A percentile compares a stretch with the other conserved stretches of the same genome.
Conservation (phyloP, 2,113 vertebrate species). For the Psilopogon haemacephalus region DNA sequence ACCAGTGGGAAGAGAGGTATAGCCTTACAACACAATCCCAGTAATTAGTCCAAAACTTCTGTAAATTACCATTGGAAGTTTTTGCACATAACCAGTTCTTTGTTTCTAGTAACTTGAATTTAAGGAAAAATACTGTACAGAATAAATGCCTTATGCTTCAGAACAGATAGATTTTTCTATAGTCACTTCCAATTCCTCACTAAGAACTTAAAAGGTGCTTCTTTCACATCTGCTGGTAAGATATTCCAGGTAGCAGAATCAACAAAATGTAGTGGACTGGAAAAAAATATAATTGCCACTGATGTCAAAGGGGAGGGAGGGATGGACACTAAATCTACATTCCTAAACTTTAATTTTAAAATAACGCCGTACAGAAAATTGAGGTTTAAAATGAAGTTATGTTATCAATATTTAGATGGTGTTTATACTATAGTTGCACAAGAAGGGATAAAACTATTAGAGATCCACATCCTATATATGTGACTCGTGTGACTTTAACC, state of each 20-base stretch:
- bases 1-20: not conserved
- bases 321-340: not conserved
- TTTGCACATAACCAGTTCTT: not conserved
- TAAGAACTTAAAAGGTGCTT: not conserved
- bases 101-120: not conserved
- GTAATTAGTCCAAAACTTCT: not conserved
- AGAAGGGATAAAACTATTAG: not conserved
- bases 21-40: not conserved
- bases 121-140: not conserved
- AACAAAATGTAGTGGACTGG: accelerated
- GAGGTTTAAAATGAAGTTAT: not conserved
- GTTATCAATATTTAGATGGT: accelerated
- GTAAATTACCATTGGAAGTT: not conserved
- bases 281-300: not conserved
- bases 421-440: not conserved
- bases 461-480: accelerated
- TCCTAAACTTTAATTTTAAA: not conserved
- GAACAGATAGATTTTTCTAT: not conserved
- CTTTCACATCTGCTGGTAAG: not conserved
- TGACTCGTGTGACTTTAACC: not conserved
- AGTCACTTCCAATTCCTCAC: not conserved
- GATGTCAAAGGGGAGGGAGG: accelerated
- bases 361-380: not conserved
- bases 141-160: no score
- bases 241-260: not conserved